These are phyloP conservation scores for Siphamia tubifer DNA, from an alignment of 2,113 vertebrate genomes.

Conservation along the genomic window DNA sequence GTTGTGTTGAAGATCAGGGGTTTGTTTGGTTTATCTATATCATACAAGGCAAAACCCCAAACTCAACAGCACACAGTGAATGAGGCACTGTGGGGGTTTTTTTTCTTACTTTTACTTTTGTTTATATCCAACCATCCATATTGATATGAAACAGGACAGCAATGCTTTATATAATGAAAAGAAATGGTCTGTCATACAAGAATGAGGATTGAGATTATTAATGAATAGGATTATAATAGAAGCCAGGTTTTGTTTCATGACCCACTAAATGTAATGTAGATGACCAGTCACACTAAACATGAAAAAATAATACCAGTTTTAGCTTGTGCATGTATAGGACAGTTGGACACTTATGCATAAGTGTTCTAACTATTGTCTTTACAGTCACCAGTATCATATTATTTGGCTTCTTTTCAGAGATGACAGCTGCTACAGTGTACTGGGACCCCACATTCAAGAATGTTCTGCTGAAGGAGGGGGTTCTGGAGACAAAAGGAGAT, in stretches of 20 bases:
- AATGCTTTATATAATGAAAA: neutral
- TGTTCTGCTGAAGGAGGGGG: constrained; percentile 76
- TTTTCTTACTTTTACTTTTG: constrained; percentile 11
- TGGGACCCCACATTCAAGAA: constrained; percentile 80
- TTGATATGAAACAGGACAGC: neutral
- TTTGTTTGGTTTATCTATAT: neutral
- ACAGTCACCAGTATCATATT: neutral
- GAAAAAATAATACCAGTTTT: neutral
- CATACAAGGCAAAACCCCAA: neutral
- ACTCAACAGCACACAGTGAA: too few species aligned
- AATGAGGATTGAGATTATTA: neutral
- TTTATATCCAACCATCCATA: neutral
- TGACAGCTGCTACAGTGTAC: constrained; percentile 82
- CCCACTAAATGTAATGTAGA: neutral
- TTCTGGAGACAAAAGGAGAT: constrained; percentile 82
- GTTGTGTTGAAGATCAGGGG: neutral
- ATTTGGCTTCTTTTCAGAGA: constrained; percentile 25
- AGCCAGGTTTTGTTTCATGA: too few species aligned
- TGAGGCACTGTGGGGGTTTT: too few species aligned
- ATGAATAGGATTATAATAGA: neutral
- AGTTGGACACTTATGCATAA: too few species aligned
- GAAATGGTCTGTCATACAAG: neutral
- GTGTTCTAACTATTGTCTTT: too few species aligned
- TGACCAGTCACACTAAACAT: neutral
- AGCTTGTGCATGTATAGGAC: neutral